phyloP scores from a whole-genome alignment of 2,797 vertebrate genomes.

The Coregonus ussuriensis region DNA sequence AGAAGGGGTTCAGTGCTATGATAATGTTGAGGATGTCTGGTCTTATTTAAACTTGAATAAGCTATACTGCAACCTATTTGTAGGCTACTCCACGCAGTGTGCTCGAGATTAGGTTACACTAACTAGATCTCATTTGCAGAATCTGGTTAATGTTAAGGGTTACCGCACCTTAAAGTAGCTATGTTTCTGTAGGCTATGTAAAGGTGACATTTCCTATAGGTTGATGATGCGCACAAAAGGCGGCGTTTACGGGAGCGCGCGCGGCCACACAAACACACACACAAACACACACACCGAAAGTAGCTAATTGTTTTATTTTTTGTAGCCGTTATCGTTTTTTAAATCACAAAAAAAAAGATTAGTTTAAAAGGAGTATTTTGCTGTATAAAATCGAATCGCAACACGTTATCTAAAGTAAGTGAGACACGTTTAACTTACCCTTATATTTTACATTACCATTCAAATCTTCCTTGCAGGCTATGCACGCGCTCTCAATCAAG shows the following conservation, averaged over 20 bases:
- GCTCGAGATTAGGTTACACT: neutral
- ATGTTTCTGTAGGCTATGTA: neutral
- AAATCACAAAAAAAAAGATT: neutral
- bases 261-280: neutral
- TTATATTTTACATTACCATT: slow-evolving; percentile 27
- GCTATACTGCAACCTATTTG: neutral
- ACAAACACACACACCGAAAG: slow-evolving; percentile 1
- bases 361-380: neutral
- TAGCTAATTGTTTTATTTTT: too few species aligned
- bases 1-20: neutral
- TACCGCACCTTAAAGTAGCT: slow-evolving; percentile 57
- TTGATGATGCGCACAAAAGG: slow-evolving; percentile 44
- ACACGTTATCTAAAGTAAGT: slow-evolving; percentile 8
- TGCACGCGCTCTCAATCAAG: slow-evolving; percentile 8
- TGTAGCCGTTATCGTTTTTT: neutral
- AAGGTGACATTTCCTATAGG: slow-evolving; percentile 26
- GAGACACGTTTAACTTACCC: slow-evolving; percentile 57
- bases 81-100: neutral
- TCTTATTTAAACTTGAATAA: neutral
- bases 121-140: neutral
- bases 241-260: slow-evolving; percentile 38
- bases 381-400: neutral
- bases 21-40: neutral
- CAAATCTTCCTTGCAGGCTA: neutral
- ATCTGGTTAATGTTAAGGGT: neutral